Conservation (phyloP, 2,113 vertebrate species). For the Noctilio leporinus region DNA sequence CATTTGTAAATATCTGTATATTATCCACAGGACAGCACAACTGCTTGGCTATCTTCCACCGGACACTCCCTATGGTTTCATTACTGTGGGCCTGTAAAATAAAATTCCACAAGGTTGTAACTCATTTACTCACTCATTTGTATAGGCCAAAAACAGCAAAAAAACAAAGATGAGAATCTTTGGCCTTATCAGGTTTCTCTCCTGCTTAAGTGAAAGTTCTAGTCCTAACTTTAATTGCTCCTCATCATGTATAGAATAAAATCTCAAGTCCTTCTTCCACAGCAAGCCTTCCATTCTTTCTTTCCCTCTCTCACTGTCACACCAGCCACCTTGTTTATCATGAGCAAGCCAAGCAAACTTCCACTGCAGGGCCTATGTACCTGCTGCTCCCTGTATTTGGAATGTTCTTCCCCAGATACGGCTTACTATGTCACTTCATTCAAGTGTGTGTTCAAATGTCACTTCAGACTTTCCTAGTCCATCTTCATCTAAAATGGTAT, state of each 20-base stretch:
- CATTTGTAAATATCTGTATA: slow-evolving; percentile 98
- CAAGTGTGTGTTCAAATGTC: neutral
- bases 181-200: neutral
- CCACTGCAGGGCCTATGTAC: neutral
- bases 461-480: neutral
- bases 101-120: neutral
- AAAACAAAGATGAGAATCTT: neutral
- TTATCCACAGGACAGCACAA: slow-evolving; percentile 96
- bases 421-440: neutral
- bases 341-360: neutral
- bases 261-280: neutral
- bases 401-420: neutral
- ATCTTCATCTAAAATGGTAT: neutral
- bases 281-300: neutral
- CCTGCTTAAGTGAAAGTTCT: neutral
- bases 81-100: slow-evolving; percentile 95
- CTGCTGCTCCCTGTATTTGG: neutral
- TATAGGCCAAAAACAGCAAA: neutral
- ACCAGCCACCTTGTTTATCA: neutral
- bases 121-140: neutral
- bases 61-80: slow-evolving; percentile 94
- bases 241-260: neutral
- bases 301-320: neutral
- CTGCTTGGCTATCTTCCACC: slow-evolving; percentile 98
- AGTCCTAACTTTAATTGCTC: too few relatives aligned